Conservation (phyloP, 2,113 vertebrate species). For the zebrafish (Danio rerio) region DNA sequence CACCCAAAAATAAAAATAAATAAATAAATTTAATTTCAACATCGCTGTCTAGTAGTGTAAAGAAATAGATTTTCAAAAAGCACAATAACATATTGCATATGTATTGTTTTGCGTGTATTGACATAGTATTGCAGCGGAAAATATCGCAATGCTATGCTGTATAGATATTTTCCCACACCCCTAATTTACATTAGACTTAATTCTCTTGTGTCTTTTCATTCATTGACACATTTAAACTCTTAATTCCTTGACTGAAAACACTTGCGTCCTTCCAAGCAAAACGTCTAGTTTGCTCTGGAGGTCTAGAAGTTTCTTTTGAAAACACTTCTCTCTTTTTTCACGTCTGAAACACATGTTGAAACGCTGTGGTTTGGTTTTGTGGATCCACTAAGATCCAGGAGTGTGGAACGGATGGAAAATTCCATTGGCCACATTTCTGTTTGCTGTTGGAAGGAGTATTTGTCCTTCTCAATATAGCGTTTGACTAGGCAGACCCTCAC, state of each 20-base stretch:
- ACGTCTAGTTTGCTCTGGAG: conserved; percentile 1
- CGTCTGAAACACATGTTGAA: not conserved
- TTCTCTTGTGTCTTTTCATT: too few species aligned
- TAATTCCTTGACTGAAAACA: not conserved
- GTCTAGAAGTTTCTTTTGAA: not conserved
- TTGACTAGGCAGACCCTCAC: conserved; percentile 28
- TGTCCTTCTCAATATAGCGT: conserved; percentile 18
- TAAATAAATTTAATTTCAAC: too few species aligned
- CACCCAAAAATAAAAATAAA: too few species aligned
- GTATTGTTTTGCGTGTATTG: too few species aligned
- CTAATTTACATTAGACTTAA: too few species aligned
- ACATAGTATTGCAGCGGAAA: too few species aligned
- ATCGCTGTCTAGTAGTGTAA: too few species aligned
- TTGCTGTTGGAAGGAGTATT: conserved; percentile 38
- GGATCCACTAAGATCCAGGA: conserved; percentile 25
- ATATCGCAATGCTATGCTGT: too few species aligned
- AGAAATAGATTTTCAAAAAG: too few species aligned
- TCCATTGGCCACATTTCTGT: conserved; percentile 44
- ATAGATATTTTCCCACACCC: too few species aligned
- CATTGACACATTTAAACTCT: not conserved
- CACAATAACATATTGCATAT: too few species aligned
- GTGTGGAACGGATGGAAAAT: conserved; percentile 48
- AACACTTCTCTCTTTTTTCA: not conserved
- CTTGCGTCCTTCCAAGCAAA: not conserved
- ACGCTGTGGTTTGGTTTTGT: conserved; percentile 25